Conservation (phyloP, 2,797 vertebrate genomes). For the Ciconia nigra region DNA sequence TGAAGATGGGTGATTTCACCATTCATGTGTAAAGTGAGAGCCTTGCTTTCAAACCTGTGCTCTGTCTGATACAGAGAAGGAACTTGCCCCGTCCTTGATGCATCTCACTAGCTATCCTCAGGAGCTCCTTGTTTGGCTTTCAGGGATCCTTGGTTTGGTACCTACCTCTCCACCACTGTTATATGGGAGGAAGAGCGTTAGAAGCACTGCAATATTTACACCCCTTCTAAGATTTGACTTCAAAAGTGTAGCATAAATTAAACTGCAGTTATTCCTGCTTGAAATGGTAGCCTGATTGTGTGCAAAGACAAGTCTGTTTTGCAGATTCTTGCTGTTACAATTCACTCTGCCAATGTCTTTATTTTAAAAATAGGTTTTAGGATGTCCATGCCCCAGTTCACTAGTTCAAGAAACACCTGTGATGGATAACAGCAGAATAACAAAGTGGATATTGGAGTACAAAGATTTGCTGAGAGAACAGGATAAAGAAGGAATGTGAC, state of each 20-base stretch:
- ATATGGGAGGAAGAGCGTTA: not conserved
- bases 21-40: not conserved
- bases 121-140: not conserved
- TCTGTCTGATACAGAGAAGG: not conserved
- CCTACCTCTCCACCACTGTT: not conserved
- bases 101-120: not conserved
- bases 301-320: not conserved
- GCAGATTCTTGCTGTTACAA: not conserved
- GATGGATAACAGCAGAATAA: not conserved
- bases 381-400: not conserved
- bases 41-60: not conserved
- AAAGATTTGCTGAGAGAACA: not conserved
- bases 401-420: not conserved
- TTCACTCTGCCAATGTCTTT: not conserved
- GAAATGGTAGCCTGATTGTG: not conserved
- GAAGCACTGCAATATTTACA: not conserved
- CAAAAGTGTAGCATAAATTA: not conserved
- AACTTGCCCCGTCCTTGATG: not conserved
- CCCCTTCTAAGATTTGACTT: not conserved
- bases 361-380: not conserved
- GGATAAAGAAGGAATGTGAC: constrained; percentile 28
- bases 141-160: not conserved
- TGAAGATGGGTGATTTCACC: not conserved
- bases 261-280: not conserved
- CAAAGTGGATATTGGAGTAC: not conserved